Conservation (phyloP, 2,797 vertebrate species). For the Apogon talboti region DNA sequence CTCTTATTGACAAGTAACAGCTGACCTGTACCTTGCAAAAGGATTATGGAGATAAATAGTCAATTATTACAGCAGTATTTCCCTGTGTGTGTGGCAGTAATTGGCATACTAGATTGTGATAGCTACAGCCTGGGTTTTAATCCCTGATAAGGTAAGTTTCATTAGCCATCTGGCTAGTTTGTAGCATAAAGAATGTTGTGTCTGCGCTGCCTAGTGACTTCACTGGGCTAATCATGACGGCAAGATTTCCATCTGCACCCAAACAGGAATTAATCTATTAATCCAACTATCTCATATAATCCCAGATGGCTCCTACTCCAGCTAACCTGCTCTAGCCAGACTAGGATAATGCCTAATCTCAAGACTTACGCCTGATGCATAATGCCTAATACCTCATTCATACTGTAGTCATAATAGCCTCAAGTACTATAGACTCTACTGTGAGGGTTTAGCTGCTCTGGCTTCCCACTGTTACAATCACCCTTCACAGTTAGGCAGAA, state of each 20-base stretch:
- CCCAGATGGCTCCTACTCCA: constrained; percentile 67
- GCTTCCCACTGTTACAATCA: constrained; percentile 61
- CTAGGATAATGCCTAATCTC: constrained; percentile 78
- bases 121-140: constrained; percentile 77
- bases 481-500: constrained; percentile 57
- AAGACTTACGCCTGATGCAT: constrained; percentile 71
- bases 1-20: constrained; percentile 76
- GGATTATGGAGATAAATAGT: constrained; percentile 80
- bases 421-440: constrained; percentile 56
- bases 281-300: constrained; percentile 74
- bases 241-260: constrained; percentile 63
- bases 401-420: constrained; percentile 70
- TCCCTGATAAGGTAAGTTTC: constrained; percentile 83
- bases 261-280: constrained; percentile 72
- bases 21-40: constrained; percentile 75
- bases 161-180: constrained; percentile 78
- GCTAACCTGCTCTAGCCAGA: constrained; percentile 74
- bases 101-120: constrained; percentile 70
- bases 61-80: constrained; percentile 71
- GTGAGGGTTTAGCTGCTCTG: constrained; percentile 46
- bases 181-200: constrained; percentile 58
- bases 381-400: constrained; percentile 77
- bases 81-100: constrained; percentile 64
- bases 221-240: constrained; percentile 49
- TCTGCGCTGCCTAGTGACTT: constrained; percentile 58